These are phyloP conservation scores for Rapana venosa DNA, from an alignment of 2,888 invertebrate species.

Conservation along the genomic window DNA sequence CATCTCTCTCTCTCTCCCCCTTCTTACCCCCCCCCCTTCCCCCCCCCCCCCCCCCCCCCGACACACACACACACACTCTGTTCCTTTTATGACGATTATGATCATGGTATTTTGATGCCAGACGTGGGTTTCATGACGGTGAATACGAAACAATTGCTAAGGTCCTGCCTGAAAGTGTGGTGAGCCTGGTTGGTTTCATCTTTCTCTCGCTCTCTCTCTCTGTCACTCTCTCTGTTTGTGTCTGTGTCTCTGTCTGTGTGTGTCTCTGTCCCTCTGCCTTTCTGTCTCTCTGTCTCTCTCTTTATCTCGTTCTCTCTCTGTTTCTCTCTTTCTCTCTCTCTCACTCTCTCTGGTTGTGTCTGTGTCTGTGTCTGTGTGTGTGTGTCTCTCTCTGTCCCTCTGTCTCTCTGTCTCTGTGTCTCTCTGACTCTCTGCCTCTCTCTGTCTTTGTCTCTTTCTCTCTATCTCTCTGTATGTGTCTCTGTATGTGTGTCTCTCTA, in stretches of 20 bases:
- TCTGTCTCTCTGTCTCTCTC: neutral
- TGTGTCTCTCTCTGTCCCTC: neutral
- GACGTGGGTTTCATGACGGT: constrained; percentile 19
- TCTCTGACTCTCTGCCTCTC: neutral
- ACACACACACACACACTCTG: neutral
- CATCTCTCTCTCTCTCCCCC: neutral
- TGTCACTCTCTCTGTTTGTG: neutral
- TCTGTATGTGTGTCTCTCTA: neutral
- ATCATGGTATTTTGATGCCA: constrained; percentile 14
- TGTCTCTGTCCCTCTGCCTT: neutral
- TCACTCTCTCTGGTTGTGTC: neutral
- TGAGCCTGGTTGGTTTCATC: neutral
- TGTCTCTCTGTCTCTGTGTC: neutral
- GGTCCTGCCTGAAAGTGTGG: constrained; percentile 18
- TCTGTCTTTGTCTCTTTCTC: neutral
- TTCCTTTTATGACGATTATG: constrained; percentile 7
- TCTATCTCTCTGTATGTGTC: neutral
- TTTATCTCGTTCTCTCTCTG: neutral
- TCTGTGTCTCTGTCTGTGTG: neutral
- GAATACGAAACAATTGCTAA: constrained; percentile 20
- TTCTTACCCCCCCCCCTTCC: neutral
- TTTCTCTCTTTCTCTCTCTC: neutral
- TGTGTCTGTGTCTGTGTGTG: neutral
- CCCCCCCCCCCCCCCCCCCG: neutral
- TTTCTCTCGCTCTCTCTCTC: neutral